A percentile compares a stretch with the other conserved stretches of the same genome.
Evolutionary conservation across 2,797 vertebrate species (phyloP).

Genomic region (Cygnus olor): DNA sequence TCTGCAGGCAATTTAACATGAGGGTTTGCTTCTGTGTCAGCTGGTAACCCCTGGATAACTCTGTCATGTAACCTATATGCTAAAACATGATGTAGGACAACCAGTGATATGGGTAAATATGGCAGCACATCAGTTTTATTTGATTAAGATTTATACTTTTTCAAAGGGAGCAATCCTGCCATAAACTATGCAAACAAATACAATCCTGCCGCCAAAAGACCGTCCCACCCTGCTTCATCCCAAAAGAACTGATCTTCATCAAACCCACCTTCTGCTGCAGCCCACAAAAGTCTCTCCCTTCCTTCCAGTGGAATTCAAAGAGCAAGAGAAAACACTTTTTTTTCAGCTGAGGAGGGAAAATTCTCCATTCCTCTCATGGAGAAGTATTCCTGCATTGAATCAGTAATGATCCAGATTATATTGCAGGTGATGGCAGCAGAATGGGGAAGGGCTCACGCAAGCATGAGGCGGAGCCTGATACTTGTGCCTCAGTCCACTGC

Average conservation of each 20-base stretch:
- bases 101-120: constrained; percentile 62
- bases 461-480: not conserved
- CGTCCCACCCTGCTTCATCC: not conserved
- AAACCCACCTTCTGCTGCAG: not conserved
- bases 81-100: constrained; percentile 72
- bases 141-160: constrained; percentile 60
- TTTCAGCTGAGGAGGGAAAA: not conserved
- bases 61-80: constrained; percentile 66
- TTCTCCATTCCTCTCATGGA: not conserved
- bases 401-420: not conserved
- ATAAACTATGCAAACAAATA: constrained; percentile 3
- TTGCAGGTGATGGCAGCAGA: not conserved
- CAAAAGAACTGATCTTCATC: not conserved
- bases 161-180: not conserved
- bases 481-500: not conserved
- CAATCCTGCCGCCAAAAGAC: not conserved
- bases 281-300: not conserved
- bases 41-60: constrained; percentile 70
- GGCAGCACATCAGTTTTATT: constrained; percentile 57
- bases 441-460: not conserved
- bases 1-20: constrained; percentile 70
- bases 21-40: constrained; percentile 71
- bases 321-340: not conserved
- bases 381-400: not conserved
- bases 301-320: not conserved